Conservation (phyloP, 2,888 invertebrate species). For the Mythimna loreyi region DNA sequence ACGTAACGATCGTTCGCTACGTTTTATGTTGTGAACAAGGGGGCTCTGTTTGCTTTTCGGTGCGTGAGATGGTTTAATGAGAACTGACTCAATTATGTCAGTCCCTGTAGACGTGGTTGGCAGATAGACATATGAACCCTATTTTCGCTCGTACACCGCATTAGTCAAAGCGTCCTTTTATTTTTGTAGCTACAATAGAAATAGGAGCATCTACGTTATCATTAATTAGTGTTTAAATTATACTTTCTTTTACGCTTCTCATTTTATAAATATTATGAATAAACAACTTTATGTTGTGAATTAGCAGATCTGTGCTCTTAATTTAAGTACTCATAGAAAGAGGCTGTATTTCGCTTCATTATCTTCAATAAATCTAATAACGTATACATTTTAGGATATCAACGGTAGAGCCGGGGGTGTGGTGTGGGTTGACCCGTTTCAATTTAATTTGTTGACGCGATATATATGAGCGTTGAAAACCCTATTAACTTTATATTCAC, state of each 20-base stretch:
- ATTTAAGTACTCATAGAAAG: not conserved
- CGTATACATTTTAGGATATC: slow-evolving; percentile 35
- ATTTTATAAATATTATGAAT: slow-evolving; percentile 7
- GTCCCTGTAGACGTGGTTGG: slow-evolving; percentile 28
- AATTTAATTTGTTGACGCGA: slow-evolving; percentile 43
- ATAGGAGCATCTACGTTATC: not conserved
- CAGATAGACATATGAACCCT: slow-evolving; percentile 19
- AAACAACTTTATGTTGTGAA: not conserved
- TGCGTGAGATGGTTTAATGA: slow-evolving; percentile 69
- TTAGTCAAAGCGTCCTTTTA: slow-evolving; percentile 12
- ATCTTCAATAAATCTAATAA: slow-evolving; percentile 47
- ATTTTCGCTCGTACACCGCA: slow-evolving; percentile 9
- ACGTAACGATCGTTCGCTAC: slow-evolving; percentile 72
- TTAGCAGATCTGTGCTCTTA: not conserved
- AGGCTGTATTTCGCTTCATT: slow-evolving; percentile 22
- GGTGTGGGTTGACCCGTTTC: slow-evolving; percentile 48
- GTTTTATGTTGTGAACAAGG: slow-evolving; percentile 70
- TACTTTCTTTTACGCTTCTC: not conserved
- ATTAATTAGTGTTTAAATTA: slow-evolving; percentile 19
- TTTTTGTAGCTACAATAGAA: not conserved
- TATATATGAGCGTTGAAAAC: slow-evolving; percentile 28
- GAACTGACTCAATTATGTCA: slow-evolving; percentile 49
- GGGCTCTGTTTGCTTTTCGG: slow-evolving; percentile 63
- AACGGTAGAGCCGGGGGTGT: slow-evolving; percentile 15
- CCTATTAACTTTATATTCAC: slow-evolving; percentile 43